Evolutionary conservation across 2,797 vertebrate species (phyloP).

Genomic region (Xenopus petersii): DNA sequence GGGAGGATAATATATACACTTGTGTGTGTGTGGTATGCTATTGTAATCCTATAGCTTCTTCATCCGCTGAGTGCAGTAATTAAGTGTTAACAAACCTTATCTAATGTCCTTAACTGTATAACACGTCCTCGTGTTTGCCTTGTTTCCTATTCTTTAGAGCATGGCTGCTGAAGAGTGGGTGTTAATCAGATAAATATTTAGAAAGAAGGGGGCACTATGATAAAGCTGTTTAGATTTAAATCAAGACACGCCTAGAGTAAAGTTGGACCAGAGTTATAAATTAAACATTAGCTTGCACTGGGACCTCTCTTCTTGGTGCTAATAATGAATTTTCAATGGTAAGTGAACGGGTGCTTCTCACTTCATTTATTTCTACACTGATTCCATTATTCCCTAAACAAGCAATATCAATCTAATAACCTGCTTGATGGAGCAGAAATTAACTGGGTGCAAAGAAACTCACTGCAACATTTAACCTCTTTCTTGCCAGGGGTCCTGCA

Average conservation of each 20-base stretch:
- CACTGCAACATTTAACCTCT: not conserved
- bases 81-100: not conserved
- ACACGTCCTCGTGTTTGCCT: not conserved
- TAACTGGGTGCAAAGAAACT: slow-evolving; percentile 35
- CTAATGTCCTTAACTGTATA: not conserved
- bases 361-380: slow-evolving; percentile 73
- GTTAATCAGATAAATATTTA: slow-evolving; percentile 75
- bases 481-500: not conserved
- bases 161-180: slow-evolving; percentile 63
- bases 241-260: slow-evolving; percentile 65
- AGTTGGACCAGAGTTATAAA: slow-evolving; percentile 69
- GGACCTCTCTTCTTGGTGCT: slow-evolving; percentile 70
- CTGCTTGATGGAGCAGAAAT: slow-evolving; percentile 69
- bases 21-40: not conserved
- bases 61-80: not conserved
- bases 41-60: not conserved
- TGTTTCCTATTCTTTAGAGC: slow-evolving; percentile 43
- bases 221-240: slow-evolving; percentile 62
- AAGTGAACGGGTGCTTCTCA: slow-evolving; percentile 64
- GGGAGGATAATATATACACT: not conserved
- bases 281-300: slow-evolving; percentile 70
- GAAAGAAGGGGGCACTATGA: slow-evolving; percentile 39
- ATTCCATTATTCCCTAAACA: slow-evolving; percentile 67
- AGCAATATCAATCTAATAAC: slow-evolving; percentile 72
- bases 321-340: slow-evolving; percentile 73